phyloP scores from a whole-genome alignment of 2,797 vertebrate species.

The Acrossocheilus fasciatus region DNA sequence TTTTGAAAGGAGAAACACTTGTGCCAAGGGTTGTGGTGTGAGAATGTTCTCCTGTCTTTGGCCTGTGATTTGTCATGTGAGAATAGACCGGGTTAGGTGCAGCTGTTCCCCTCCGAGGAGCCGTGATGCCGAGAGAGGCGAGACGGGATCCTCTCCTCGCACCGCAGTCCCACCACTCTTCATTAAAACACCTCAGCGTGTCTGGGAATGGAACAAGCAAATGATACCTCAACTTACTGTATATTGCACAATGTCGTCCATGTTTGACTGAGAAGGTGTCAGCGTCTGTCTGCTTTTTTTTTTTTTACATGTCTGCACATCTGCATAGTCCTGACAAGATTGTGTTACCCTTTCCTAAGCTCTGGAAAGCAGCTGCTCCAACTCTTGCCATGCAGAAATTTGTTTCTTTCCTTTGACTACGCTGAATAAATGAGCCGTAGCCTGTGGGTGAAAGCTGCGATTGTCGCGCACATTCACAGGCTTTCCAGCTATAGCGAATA shows the following conservation, averaged over 20 bases:
- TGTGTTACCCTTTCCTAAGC: conserved; percentile 70
- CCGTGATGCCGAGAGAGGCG: neutral
- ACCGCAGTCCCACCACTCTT: conserved; percentile 67
- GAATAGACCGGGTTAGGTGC: conserved; percentile 73
- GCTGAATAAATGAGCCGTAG: conserved; percentile 39
- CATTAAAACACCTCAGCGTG: conserved; percentile 73
- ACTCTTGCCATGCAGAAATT: conserved; percentile 23
- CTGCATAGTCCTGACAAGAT: conserved; percentile 71
- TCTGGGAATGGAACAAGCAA: conserved; percentile 62
- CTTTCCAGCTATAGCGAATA: conserved; percentile 64
- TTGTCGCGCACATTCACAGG: conserved; percentile 12
- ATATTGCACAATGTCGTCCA: conserved; percentile 63
- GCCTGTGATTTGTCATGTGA: conserved; percentile 76
- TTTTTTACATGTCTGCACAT: conserved; percentile 56
- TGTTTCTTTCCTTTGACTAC: conserved; percentile 15
- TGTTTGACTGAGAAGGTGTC: conserved; percentile 58
- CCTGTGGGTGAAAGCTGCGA: conserved; percentile 54
- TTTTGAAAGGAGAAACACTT: conserved; percentile 64
- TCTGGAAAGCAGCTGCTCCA: conserved; percentile 52
- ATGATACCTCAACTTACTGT: conserved; percentile 56
- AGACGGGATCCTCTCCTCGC: conserved; percentile 36
- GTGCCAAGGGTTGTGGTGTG: conserved; percentile 65
- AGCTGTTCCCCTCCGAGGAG: conserved; percentile 75
- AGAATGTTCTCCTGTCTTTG: conserved; percentile 69
- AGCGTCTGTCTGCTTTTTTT: conserved; percentile 32